Evolutionary conservation across 92 coral and sea anemone genomes (phyloP).

Genomic region (Umimayanthus chanpuru): DNA sequence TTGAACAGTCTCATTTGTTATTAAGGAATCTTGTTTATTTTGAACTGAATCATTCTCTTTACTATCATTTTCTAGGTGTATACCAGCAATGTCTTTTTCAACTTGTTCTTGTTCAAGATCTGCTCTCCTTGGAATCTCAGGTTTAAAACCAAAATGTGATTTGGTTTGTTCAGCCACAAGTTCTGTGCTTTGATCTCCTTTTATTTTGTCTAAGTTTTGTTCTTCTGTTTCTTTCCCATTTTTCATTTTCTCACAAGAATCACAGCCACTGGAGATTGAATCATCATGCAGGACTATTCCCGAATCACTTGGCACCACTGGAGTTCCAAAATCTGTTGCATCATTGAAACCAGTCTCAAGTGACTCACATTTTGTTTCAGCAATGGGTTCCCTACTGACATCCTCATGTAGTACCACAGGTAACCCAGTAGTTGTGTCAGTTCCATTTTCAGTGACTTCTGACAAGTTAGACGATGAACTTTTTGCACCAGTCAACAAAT

Average conservation of each 20-base stretch:
- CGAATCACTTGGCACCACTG: neutral
- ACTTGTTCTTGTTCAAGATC: conserved; percentile 25
- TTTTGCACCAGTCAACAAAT: neutral
- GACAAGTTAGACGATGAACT: neutral
- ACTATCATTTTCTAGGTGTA: neutral
- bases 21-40: neutral
- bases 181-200: neutral
- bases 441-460: neutral
- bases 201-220: neutral
- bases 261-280: neutral
- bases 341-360: neutral
- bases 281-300: neutral
- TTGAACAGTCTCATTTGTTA: neutral
- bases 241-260: neutral
- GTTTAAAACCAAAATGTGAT: neutral
- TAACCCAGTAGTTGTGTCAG: neutral
- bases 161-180: neutral
- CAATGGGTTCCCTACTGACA: neutral
- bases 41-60: neutral
- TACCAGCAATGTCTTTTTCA: neutral
- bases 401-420: neutral
- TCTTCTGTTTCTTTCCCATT: neutral
- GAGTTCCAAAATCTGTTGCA: neutral
- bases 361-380: neutral
- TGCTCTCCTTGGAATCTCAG: conserved; percentile 33